These are phyloP conservation scores for Chrysotoxum bicinctum DNA, from an alignment of 2,888 invertebrate species.

Conservation along the genomic window DNA sequence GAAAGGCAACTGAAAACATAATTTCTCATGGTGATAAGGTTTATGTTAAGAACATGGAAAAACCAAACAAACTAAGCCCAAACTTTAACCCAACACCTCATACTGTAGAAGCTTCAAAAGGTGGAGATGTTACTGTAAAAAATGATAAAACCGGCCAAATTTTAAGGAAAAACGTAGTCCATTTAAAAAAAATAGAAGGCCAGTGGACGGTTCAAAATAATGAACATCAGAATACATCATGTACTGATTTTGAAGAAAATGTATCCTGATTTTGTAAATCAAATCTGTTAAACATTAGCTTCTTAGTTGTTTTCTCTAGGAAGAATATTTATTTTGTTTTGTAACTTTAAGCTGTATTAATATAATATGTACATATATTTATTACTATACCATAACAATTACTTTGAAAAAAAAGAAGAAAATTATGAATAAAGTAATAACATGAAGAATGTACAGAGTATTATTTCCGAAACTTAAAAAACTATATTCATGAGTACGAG, in stretches of 20 bases:
- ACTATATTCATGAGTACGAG: too few relatives aligned
- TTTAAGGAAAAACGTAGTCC: neutral
- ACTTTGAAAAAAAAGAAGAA: too few relatives aligned
- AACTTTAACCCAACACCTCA: constrained; percentile 19
- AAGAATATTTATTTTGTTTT: too few relatives aligned
- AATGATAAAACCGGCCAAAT: neutral
- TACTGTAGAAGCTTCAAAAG: constrained; percentile 1
- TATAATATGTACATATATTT: too few relatives aligned
- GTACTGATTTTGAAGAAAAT: neutral
- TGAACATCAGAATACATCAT: neutral
- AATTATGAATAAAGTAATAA: too few relatives aligned
- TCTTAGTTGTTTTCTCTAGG: too few relatives aligned
- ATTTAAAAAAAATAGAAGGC: neutral
- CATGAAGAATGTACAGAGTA: too few relatives aligned
- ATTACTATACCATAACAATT: too few relatives aligned
- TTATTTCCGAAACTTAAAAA: too few relatives aligned
- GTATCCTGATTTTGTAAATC: too few relatives aligned
- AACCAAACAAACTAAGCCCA: constrained; percentile 10
- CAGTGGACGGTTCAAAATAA: neutral
- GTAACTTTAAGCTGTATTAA: too few relatives aligned
- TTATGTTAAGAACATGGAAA: constrained; percentile 20
- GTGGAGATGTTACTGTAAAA: neutral
- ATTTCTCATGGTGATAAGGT: constrained; percentile 33
- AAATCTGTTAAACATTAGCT: too few relatives aligned
- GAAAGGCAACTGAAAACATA: constrained; percentile 8